These are phyloP conservation scores for Pelvicachromis taeniatus DNA, from an alignment of 2,113 vertebrate species.

Conservation along the genomic window DNA sequence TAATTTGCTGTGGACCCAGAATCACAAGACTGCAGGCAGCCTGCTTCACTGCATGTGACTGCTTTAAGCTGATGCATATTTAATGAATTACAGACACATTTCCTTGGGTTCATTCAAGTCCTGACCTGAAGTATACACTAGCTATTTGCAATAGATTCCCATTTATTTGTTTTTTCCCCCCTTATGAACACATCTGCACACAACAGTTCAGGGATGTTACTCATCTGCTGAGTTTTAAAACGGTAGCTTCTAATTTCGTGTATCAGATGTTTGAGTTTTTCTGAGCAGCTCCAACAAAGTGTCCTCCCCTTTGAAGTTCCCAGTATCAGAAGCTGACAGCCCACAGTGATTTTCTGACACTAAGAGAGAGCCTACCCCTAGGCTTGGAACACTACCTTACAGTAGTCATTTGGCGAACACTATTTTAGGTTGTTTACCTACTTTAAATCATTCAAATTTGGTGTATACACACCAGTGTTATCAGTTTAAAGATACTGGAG, in stretches of 20 bases:
- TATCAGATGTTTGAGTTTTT: not conserved
- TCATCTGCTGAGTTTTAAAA: not conserved
- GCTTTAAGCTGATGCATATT: not conserved
- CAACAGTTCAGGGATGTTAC: not conserved
- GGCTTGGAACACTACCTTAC: not conserved
- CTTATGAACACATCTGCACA: not conserved
- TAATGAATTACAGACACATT: not conserved
- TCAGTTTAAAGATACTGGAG: not conserved
- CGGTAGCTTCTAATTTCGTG: not conserved
- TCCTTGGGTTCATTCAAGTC: not conserved
- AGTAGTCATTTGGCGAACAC: not conserved
- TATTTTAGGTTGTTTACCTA: not conserved
- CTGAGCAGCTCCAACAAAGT: not conserved
- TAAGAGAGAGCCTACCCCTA: not conserved
- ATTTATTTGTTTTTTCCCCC: not conserved
- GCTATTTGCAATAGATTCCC: not conserved
- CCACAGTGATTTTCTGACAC: not conserved
- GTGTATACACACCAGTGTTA: fast-evolving
- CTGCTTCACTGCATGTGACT: not conserved
- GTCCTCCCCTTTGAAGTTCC: not conserved
- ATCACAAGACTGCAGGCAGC: conserved; percentile 27
- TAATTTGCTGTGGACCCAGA: conserved; percentile 16
- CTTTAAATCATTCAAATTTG: not conserved
- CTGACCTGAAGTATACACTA: not conserved
- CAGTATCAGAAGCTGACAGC: not conserved